These are phyloP conservation scores for Tolmerus cingulatus DNA, from an alignment of 2,888 invertebrate genomes.

Conservation along the genomic window DNA sequence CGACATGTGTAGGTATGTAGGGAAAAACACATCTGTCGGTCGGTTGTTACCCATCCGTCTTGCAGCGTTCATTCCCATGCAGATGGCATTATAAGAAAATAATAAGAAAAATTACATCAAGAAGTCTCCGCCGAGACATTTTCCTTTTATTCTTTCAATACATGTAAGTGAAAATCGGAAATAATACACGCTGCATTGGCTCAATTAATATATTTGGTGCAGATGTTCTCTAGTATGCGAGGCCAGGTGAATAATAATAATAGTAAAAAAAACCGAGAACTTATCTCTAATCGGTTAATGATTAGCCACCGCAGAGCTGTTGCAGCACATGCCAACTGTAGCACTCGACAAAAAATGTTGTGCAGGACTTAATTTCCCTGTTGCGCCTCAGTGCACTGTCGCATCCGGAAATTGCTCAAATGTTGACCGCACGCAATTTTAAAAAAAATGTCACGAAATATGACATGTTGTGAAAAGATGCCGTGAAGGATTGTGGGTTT, in stretches of 20 bases:
- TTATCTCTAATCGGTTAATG: not conserved
- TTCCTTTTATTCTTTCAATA: not conserved
- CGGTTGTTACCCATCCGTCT: slow-evolving; percentile 2
- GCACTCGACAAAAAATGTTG: not conserved
- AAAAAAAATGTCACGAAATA: not conserved
- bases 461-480: not conserved
- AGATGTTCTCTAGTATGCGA: not conserved
- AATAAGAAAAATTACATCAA: slow-evolving; percentile 26
- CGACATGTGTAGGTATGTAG: slow-evolving; percentile 9
- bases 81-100: slow-evolving; percentile 32
- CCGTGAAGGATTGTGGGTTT: not conserved
- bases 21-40: slow-evolving; percentile 32
- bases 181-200: slow-evolving; percentile 14
- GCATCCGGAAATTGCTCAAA: not conserved
- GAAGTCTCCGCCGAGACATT: not conserved
- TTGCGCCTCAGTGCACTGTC: not conserved
- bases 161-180: not conserved
- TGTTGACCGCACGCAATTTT: not conserved
- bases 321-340: not conserved
- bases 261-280: not conserved
- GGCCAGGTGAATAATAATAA: not conserved
- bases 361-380: not conserved
- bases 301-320: not conserved
- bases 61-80: slow-evolving; percentile 22
- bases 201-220: slow-evolving; percentile 8